A percentile compares a stretch with the other conserved stretches of the same genome.
phyloP scores from a whole-genome alignment of 2,797 vertebrate species.

The Sebastes trivittatus region DNA sequence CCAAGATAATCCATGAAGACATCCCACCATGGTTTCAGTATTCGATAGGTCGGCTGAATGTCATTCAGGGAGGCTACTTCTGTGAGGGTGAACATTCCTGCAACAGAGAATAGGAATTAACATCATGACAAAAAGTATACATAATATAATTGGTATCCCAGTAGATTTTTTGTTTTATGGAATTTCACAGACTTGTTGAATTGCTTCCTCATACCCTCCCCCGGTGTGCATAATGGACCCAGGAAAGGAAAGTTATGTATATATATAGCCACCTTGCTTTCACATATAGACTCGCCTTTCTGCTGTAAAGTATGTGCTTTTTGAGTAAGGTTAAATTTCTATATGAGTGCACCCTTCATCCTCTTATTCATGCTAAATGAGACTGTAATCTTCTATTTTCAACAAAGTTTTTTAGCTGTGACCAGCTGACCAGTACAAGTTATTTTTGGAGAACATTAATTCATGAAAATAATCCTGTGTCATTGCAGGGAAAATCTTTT shows the following conservation, averaged over 20 bases:
- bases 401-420: neutral
- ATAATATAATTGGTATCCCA: neutral
- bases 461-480: neutral
- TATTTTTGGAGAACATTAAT: neutral
- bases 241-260: neutral
- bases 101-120: constrained; percentile 61
- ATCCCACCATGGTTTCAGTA: constrained; percentile 99
- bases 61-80: constrained; percentile 99
- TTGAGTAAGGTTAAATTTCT: neutral
- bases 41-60: constrained; percentile 97
- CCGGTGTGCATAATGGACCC: neutral
- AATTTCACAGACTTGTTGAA: neutral
- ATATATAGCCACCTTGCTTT: neutral
- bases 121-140: neutral
- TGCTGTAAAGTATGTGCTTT: neutral
- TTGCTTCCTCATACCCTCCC: neutral
- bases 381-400: neutral
- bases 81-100: constrained; percentile 99
- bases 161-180: neutral
- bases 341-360: neutral
- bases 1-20: constrained; percentile 99
- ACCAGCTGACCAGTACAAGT: neutral
- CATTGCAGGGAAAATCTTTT: neutral
- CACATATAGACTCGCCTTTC: neutral
- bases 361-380: neutral